phyloP scores from a whole-genome alignment of 1,140 invertebrate species.

The Gonioctena quinquepunctata region DNA sequence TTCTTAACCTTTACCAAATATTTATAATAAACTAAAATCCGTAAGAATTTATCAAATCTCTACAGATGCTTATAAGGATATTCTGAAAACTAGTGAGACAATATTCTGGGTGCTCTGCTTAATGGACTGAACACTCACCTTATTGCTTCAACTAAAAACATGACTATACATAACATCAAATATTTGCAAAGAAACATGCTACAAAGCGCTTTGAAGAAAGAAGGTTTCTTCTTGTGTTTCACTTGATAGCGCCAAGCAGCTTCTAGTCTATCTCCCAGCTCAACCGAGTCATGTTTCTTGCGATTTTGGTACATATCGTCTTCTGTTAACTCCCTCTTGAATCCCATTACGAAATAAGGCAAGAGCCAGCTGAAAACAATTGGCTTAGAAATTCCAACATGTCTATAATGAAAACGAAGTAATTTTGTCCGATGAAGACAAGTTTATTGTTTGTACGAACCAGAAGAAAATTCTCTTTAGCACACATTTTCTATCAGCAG shows the following conservation, averaged over 20 bases:
- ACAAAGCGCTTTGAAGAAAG: neutral
- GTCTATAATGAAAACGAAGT: no score
- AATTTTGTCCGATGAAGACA: neutral
- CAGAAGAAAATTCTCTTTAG: neutral
- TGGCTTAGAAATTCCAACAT: no score
- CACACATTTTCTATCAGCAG: neutral
- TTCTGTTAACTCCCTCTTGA: constrained; percentile 30
- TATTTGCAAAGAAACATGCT: neutral
- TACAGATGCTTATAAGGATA: no score
- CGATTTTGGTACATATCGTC: constrained; percentile 36
- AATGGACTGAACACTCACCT: neutral
- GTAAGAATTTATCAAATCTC: no score
- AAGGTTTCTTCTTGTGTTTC: neutral
- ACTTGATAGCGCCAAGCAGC: constrained; percentile 55
- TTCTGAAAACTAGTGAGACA: no score
- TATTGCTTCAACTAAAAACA: neutral
- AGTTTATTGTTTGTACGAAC: neutral
- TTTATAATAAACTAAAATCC: no score
- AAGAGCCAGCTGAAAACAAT: constrained; percentile 48
- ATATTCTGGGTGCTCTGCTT: no score
- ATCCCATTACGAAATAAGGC: constrained; percentile 39
- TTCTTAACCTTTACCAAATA: no score
- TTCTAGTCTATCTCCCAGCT: constrained; percentile 62
- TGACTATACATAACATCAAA: neutral
- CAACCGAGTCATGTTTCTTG: constrained; percentile 31